Evolutionary conservation across 1,140 invertebrate genomes (phyloP), one percentile per base, ranked within the genome.

Genomic region (Xylocopa sonorina): DNA sequence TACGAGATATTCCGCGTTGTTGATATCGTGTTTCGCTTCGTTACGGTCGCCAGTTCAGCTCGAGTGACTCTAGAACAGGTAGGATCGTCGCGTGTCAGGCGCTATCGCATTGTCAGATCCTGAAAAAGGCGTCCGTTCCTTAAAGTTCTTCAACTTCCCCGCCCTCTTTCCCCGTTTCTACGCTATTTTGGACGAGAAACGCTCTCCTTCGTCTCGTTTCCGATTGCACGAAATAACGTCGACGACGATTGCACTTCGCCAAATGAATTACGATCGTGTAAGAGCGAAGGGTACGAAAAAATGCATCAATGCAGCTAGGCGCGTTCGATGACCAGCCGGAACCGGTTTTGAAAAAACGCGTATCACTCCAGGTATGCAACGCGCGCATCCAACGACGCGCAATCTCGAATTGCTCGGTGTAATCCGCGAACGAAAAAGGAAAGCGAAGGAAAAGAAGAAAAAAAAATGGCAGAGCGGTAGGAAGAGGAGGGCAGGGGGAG

Each of bases 11-110:
- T 73, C 69, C 9, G 58, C 58, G 29, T 63, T 78, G 77, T 72
- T 78, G 76, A 78, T 78, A 78, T 78, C 76, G 67, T 62, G 68
- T 78, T 78, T 78, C 68, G 76, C 34, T 38, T 69, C 67, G 76
- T 73, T 62, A 72, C 77, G 38, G 29, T 7, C 46, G 24, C 57
- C 34, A 38, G 46, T 72, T 72, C 43, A 21, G 43, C 75, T 41
- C 53, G 75, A 38, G 57, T 62, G 68, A n/a, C 58, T 24, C 50
- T 38, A 43, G 4, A 43, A 71, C 62, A 78, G 46, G 46, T 51
- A 51, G 53, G 29, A 58, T 58, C 43, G 57, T 78, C 67, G 68
- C 76, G 76, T 63, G 76, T 72, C 76, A 46, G 38, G 55, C 34
- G 53, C 51, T 62, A 53, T 72, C 51, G 66, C 38, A 69, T 77